A percentile compares a stretch with the other conserved stretches of the same genome.
Evolutionary conservation across 2,113 vertebrate genomes (phyloP).

Genomic region (Circaetus gallicus): DNA sequence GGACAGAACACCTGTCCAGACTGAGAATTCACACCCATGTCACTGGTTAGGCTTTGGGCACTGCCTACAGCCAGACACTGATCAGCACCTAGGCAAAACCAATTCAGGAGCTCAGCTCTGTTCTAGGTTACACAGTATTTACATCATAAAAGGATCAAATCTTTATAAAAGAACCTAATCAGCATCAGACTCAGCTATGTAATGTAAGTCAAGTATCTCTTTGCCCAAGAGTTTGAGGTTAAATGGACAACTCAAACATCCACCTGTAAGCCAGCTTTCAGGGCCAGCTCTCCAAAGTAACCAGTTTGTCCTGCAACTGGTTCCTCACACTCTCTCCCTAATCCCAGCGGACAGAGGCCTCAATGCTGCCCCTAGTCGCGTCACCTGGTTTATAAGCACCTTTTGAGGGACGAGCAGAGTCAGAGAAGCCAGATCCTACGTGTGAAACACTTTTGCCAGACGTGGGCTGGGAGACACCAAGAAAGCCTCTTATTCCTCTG

Average conservation of each 20-base stretch:
- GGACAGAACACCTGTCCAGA: background rate
- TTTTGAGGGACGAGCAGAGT: background rate
- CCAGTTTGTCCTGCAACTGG: background rate
- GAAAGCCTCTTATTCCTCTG: background rate
- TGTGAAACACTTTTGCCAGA: background rate
- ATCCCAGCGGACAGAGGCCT: background rate
- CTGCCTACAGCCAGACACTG: background rate
- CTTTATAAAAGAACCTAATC: background rate
- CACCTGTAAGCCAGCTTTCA: background rate
- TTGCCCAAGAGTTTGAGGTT: background rate
- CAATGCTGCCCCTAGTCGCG: rapidly evolving
- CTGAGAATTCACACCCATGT: background rate
- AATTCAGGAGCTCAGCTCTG: background rate
- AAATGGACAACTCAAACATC: background rate
- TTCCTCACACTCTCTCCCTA: background rate
- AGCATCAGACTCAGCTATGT: background rate
- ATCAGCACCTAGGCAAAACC: background rate
- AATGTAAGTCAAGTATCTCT: background rate
- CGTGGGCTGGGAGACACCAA: background rate
- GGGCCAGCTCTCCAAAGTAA: background rate
- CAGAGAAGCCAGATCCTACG: background rate
- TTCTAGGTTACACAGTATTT: background rate
- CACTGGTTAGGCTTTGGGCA: background rate
- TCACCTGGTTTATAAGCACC: background rate
- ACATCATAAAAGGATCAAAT: background rate